Conservation (phyloP, 2,797 vertebrate genomes). For the Tadarida brasiliensis region DNA sequence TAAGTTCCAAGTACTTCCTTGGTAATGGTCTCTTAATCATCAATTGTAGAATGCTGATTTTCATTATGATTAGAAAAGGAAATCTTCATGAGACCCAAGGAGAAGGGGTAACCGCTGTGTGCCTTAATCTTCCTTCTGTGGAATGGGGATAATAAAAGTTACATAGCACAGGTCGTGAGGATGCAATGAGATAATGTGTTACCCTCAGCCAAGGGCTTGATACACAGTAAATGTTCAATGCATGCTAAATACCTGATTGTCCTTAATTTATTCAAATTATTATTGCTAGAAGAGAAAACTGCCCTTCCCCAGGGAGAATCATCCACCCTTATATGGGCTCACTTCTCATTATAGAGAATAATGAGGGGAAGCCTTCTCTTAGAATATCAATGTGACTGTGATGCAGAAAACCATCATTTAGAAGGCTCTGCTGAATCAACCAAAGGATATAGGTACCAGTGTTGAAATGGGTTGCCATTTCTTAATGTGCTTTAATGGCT, state of each 20-base stretch:
- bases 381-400: not conserved
- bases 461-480: slow-evolving; percentile 3
- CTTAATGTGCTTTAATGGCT: not conserved
- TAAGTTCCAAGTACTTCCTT: not conserved
- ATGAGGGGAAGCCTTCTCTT: not conserved
- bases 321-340: not conserved
- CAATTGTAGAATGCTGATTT: not conserved
- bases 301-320: not conserved
- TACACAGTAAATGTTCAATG: not conserved
- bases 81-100: not conserved
- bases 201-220: not conserved
- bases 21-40: not conserved
- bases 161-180: not conserved
- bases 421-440: not conserved
- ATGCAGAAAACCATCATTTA: not conserved
- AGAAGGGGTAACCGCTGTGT: not conserved
- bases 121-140: not conserved
- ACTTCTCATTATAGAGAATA: not conserved
- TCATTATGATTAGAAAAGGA: not conserved
- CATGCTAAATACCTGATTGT: not conserved
- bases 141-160: not conserved
- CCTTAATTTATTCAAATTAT: slow-evolving; percentile 3
- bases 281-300: not conserved
- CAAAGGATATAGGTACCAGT: not conserved
- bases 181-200: not conserved